These are phyloP conservation scores for Oscheius onirici DNA, from an alignment of 2,888 invertebrate species.

Conservation along the genomic window DNA sequence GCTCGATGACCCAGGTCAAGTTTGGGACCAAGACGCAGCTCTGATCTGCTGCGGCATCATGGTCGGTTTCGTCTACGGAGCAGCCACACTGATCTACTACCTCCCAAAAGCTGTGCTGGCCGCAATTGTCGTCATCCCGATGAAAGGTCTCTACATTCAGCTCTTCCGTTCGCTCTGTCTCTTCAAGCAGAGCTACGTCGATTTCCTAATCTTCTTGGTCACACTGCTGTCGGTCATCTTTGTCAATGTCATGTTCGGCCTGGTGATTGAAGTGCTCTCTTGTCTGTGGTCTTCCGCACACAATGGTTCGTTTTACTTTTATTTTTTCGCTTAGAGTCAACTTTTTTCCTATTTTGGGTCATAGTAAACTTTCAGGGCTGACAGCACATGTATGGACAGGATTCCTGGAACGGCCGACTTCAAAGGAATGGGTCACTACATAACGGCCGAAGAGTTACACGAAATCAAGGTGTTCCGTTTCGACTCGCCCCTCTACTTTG, in stretches of 20 bases:
- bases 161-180: conserved; percentile 41
- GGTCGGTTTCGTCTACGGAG: conserved; percentile 50
- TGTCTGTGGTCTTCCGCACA: conserved; percentile 80
- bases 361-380: conserved; percentile 71
- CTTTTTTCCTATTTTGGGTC: conserved; percentile 38
- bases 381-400: conserved; percentile 69
- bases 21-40: conserved; percentile 56
- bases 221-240: conserved; percentile 77
- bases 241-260: conserved; percentile 84
- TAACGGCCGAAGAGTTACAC: conserved; percentile 50
- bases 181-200: conserved; percentile 47
- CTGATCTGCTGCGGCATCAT: conserved; percentile 50
- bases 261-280: conserved; percentile 82
- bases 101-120: conserved; percentile 63
- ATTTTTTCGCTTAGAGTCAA: conserved; percentile 59
- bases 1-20: conserved; percentile 70
- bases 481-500: conserved; percentile 74
- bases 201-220: conserved; percentile 79
- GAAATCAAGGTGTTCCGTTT: conserved; percentile 73
- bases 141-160: conserved; percentile 62
- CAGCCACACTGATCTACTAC: conserved; percentile 46
- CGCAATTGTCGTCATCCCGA: conserved; percentile 60
- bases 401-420: conserved; percentile 74
- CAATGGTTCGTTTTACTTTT: conserved; percentile 66
- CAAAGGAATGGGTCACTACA: conserved; percentile 61